These are phyloP conservation scores for Pseudomugil gertrudae DNA, from an alignment of 2,797 vertebrate species.

Conservation along the genomic window DNA sequence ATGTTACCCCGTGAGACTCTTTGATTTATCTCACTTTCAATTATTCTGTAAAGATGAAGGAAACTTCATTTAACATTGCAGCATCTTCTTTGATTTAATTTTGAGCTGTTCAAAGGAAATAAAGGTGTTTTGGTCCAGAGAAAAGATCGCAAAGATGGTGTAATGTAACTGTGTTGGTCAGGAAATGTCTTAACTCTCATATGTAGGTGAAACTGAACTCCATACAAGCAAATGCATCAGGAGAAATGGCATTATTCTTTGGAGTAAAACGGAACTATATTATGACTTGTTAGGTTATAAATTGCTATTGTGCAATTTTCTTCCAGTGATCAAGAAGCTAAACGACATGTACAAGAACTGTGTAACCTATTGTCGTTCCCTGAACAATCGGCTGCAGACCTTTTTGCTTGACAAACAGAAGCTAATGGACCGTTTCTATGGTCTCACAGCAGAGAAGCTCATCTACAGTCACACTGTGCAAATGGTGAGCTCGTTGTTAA, in stretches of 20 bases:
- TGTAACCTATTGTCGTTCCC: slow-evolving; percentile 89
- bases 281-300: not conserved
- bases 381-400: slow-evolving; percentile 88
- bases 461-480: slow-evolving; percentile 93
- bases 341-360: slow-evolving; percentile 94
- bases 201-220: not conserved
- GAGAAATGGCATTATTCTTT: no score
- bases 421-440: slow-evolving; percentile 93
- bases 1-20: no score
- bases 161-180: no score
- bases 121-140: no score
- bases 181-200: no score
- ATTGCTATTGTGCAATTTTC: slow-evolving; percentile 13
- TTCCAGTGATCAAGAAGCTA: slow-evolving; percentile 89
- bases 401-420: slow-evolving; percentile 96
- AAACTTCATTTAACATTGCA: no score
- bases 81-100: no score
- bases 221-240: not conserved
- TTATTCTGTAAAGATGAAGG: no score
- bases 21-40: no score
- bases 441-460: slow-evolving; percentile 92
- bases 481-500: slow-evolving; percentile 81
- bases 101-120: no score
- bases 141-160: no score
- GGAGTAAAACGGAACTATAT: not conserved